Base-by-base conservation (phyloP, 2,888 invertebrate species). In the Scaeva pyrastri region DNA sequence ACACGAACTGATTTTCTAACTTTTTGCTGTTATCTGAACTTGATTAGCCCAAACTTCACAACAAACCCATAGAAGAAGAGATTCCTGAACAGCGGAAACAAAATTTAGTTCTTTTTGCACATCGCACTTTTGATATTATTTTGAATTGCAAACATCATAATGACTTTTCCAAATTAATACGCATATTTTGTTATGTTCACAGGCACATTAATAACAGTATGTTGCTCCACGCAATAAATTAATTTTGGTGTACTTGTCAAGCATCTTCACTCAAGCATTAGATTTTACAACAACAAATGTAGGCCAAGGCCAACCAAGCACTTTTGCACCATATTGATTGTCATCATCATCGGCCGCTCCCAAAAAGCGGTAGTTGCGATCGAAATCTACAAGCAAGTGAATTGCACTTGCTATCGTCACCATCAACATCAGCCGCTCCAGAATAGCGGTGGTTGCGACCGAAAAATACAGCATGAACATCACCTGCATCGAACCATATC, bases 111-210 rank as follows among this genome's bases (percentile, higher is more conserved):
- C 36, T 58, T 36, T 5, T 58, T 11, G 6, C 36, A 8, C 58
- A 58, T 31, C 58, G 36, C 2, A 16, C 58, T 19, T 10, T 58
- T 19, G 58, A 58, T 11, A 4, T 58, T 2, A 58, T 58, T 36
- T 12, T 58, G 0, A 19, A 58, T 12, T 58, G 58, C 36, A 58
- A 58, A 58, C 36, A 58, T 36, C 8, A 58, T 12, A 58, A 58
- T 19, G 16, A 58, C 6, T 36, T 36, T 36, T 2, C 36, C 36
- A 58, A 58, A 36, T 58, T 58, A 36, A 58, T 58, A 2, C 58
- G 58, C 36, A 7, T 58, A 5, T 58, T 58, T 58, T 58, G 58
- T 58, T 58, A 58, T 7, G 11, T 36, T 36, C 58, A 19, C 58
- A 52, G 50, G 50, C 21, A 50, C 50, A 50, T 50, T 8, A 50